Conservation (phyloP, 2,888 invertebrate species). For the Coelopa pilipes region DNA sequence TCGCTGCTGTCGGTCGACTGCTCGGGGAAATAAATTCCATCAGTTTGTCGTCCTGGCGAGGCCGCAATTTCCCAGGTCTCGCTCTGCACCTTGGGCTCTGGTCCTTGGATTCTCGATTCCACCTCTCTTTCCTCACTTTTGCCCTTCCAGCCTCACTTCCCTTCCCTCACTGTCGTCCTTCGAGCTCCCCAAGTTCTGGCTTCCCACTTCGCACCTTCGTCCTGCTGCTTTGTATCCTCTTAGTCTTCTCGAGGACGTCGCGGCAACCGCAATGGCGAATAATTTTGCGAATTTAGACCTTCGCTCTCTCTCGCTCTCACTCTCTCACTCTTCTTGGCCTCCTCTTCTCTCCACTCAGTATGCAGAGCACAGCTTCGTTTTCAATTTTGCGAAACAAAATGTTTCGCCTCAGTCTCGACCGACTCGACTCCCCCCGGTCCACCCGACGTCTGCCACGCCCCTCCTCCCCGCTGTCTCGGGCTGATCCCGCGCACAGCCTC, state of each 20-base stretch:
- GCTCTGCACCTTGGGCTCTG: too few relatives aligned
- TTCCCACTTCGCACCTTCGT: too few relatives aligned
- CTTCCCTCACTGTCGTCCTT: too few relatives aligned
- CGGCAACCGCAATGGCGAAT: constrained; percentile 47
- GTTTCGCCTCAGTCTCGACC: constrained; percentile 13
- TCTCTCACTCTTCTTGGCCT: too few relatives aligned
- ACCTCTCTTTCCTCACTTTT: too few relatives aligned
- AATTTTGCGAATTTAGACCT: constrained; percentile 30
- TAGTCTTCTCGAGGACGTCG: too few relatives aligned
- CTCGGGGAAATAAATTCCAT: constrained; percentile 38
- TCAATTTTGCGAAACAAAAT: constrained; percentile 46
- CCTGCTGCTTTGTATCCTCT: too few relatives aligned
- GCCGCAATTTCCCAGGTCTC: neutral
- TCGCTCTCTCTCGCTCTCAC: too few relatives aligned
- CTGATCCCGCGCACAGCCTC: too few relatives aligned
- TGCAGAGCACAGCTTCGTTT: constrained; percentile 36
- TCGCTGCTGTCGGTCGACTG: constrained; percentile 4
- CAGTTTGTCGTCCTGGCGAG: constrained; percentile 26
- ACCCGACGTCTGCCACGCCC: neutral
- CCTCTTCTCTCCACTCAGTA: neutral
- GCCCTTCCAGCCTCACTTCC: too few relatives aligned
- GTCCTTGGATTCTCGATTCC: too few relatives aligned
- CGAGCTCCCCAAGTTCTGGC: too few relatives aligned
- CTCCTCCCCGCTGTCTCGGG: neutral
- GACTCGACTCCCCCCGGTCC: neutral